phyloP scores from a whole-genome alignment of 2,113 vertebrate genomes.

The Eretmochelys imbricata region DNA sequence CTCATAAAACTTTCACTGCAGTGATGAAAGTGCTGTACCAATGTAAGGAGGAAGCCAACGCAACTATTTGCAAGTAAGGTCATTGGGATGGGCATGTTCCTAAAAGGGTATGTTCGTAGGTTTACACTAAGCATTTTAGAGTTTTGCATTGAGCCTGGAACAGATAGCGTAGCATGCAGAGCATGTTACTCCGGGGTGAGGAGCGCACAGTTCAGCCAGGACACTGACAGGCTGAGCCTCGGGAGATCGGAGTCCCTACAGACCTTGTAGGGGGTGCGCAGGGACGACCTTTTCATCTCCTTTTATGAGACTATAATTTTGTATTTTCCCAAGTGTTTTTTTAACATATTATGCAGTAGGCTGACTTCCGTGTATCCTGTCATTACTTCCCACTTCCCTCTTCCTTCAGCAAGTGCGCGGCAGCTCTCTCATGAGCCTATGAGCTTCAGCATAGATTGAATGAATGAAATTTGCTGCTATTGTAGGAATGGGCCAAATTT shows the following conservation, averaged over 20 bases:
- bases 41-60: constrained; percentile 86
- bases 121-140: not conserved
- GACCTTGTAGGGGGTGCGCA: no score
- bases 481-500: not conserved
- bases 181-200: not conserved
- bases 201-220: not conserved
- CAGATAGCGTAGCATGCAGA: not conserved
- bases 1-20: constrained; percentile 79
- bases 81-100: not conserved
- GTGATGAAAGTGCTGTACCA: constrained; percentile 83
- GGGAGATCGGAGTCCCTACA: no score
- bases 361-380: not conserved
- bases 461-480: not conserved
- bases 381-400: not conserved
- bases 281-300: not conserved
- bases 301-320: no score
- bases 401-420: not conserved
- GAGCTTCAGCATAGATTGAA: not conserved
- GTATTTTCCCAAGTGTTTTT: not conserved
- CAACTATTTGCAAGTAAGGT: constrained; percentile 80
- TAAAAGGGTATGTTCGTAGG: not conserved
- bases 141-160: not conserved
- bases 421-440: not conserved
- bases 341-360: not conserved
- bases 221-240: no score